Conservation (phyloP, 2,888 invertebrate genomes). For the Aspidiotus rigidus region DNA sequence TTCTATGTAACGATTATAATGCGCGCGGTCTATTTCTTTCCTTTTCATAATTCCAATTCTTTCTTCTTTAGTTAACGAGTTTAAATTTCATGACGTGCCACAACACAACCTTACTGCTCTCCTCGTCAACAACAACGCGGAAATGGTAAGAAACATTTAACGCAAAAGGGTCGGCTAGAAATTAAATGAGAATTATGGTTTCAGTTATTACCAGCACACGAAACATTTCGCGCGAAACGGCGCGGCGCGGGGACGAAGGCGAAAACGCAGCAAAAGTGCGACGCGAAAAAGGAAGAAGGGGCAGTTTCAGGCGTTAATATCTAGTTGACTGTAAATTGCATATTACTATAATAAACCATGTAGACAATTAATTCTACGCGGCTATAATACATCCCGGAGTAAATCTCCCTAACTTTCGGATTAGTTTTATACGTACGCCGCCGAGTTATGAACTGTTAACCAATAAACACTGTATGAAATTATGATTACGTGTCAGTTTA, state of each 20-base stretch:
- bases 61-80: background rate
- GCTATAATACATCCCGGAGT: conserved; percentile 19
- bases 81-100: conserved; percentile 10
- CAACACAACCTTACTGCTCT: no score
- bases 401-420: conserved; percentile 29
- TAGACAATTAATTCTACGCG: conserved; percentile 30
- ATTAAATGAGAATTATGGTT: conserved; percentile 16
- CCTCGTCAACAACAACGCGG: no score
- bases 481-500: conserved; percentile 33
- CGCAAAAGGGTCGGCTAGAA: conserved; percentile 23
- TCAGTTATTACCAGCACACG: background rate
- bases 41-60: background rate
- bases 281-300: conserved; percentile 24
- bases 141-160: conserved; percentile 16
- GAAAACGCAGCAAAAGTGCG: conserved; percentile 18
- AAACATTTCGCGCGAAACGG: conserved; percentile 24
- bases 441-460: conserved; percentile 29
- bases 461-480: conserved; percentile 31
- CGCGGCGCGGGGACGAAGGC: conserved; percentile 15
- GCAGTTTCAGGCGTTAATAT: conserved; percentile 27
- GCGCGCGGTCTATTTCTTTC: background rate
- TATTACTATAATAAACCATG: conserved; percentile 31
- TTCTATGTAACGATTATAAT: background rate
- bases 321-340: conserved; percentile 33
- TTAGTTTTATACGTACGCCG: conserved; percentile 21